Base-by-base conservation (phyloP, 1,140 invertebrate genomes). In the Proales similis region DNA sequence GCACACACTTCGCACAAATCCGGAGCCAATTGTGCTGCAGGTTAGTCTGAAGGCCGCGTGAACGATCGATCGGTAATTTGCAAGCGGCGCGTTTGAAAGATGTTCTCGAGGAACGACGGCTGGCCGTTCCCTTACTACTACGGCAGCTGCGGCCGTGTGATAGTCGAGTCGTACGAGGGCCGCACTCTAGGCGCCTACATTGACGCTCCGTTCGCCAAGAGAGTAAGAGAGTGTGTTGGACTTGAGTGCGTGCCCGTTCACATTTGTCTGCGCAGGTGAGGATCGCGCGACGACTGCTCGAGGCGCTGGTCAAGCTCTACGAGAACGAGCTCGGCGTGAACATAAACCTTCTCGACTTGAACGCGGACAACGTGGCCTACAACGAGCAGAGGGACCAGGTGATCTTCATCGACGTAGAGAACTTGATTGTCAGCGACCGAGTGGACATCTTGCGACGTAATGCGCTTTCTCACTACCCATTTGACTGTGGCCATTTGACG, bases 361-460 rank as follows among this genome's bases (percentile, higher is more conserved):
- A 42, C 19, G 27, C 27, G 14, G 51, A 57, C 39, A 57, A 57
- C 20, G 22, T 57, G 39, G 7, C 51, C 17, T 57, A 57, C n/a
- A 29, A 57, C 20, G 51, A 57, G 45, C 17, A 24, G 30, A 39
- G 30, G 12, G 51, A 57, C 17, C 39, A 26, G 32, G 45, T 57
- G 32, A 27, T n/a, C 32, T 57, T 57, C 14, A 57, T 57, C 9
- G 51, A 57, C 45, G 51, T 24, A 12, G 51, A 57, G 45, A 57
- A 42, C 14, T 24, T 57, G 20, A n/a, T 57, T 17, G 27, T 57
- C 12, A 42, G 39, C 2, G 51, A 57, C 29, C 39, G 45, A 19
- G n/a, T 42, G 22, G 17, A 42, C 27, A 53, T 53, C 9, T 39
- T 39, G 26, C 4, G 19, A 53, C 20, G 48, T 53, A 39, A 38